phyloP scores from a whole-genome alignment of 2,797 vertebrate species.

The Setipinna tenuifilis region DNA sequence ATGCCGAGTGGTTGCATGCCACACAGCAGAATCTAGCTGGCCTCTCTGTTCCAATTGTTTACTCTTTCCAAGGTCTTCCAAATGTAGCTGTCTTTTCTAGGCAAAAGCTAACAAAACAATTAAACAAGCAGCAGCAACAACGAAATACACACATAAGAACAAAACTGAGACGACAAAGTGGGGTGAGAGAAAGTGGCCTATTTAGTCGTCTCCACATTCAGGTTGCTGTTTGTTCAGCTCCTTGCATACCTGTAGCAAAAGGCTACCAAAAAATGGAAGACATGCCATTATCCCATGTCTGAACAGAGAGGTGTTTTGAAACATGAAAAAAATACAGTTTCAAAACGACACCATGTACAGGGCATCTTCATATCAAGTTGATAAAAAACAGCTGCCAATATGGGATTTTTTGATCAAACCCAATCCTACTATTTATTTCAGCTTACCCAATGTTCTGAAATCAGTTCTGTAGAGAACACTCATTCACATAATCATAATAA shows the following conservation, averaged over 20 bases:
- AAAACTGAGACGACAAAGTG: neutral
- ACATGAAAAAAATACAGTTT: conserved; percentile 34
- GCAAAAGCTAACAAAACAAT: conserved; percentile 60
- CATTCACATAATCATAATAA: conserved; percentile 69
- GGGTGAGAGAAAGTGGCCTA: conserved; percentile 28
- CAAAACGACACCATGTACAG: conserved; percentile 62
- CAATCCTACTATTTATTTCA: conserved; percentile 53
- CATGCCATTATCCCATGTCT: neutral
- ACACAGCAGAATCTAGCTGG: conserved; percentile 45
- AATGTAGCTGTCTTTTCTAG: conserved; percentile 58
- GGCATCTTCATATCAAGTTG: conserved; percentile 45
- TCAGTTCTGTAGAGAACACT: conserved; percentile 25
- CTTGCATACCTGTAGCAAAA: conserved; percentile 29
- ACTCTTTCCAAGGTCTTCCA: conserved; percentile 78
- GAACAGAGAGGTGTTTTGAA: neutral
- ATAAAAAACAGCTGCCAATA: conserved; percentile 13
- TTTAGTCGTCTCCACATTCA: conserved; percentile 22
- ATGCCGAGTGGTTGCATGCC: conserved; percentile 21
- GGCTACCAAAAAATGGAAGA: conserved; percentile 18
- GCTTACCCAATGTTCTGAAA: conserved; percentile 60
- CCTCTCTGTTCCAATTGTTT: conserved; percentile 66
- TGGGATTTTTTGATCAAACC: neutral
- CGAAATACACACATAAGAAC: conserved; percentile 25
- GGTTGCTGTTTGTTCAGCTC: conserved; percentile 35
- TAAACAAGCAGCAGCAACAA: conserved; percentile 41